These are phyloP conservation scores for Desoria tigrina DNA, from an alignment of 2,888 invertebrate genomes.

Conservation along the genomic window DNA sequence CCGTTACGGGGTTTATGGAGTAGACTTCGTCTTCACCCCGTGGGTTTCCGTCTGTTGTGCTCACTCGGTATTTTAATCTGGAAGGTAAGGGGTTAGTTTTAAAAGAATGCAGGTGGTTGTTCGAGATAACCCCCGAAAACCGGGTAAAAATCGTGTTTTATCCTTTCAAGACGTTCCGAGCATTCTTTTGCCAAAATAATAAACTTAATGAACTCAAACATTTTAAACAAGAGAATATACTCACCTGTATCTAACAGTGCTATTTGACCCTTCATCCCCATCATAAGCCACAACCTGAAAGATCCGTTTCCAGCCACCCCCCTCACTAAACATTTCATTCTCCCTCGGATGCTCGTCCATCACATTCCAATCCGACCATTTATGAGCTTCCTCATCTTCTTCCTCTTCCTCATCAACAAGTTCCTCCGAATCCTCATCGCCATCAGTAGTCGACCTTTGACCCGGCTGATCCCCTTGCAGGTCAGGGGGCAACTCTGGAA, in stretches of 20 bases:
- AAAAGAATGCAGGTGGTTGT: too few relatives aligned
- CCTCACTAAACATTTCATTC: constrained; percentile 28
- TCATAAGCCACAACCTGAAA: constrained; percentile 78
- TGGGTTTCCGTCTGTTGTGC: constrained; percentile 20
- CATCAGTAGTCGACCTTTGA: constrained; percentile 12
- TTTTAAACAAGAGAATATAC: neutral
- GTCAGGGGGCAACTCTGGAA: constrained; percentile 49
- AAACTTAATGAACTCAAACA: neutral
- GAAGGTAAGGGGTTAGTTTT: too few relatives aligned
- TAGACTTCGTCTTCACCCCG: constrained; percentile 64
- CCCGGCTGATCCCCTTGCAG: constrained; percentile 47
- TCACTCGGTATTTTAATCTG: constrained; percentile 49
- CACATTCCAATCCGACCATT: constrained; percentile 53
- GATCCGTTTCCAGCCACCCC: constrained; percentile 50
- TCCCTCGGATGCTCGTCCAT: constrained; percentile 24
- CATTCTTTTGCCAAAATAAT: too few relatives aligned
- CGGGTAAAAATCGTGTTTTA: too few relatives aligned
- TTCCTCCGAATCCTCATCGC: constrained; percentile 29
- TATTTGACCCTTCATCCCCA: constrained; percentile 78
- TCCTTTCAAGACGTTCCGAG: too few relatives aligned
- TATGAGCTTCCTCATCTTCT: constrained; percentile 48
- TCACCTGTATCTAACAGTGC: constrained; percentile 73
- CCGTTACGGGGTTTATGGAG: constrained; percentile 77
- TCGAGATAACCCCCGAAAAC: too few relatives aligned
- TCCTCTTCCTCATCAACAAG: constrained; percentile 49